These are phyloP conservation scores for Ceratoteleas bidentatus DNA, from an alignment of 1,140 invertebrate genomes.

Conservation along the genomic window DNA sequence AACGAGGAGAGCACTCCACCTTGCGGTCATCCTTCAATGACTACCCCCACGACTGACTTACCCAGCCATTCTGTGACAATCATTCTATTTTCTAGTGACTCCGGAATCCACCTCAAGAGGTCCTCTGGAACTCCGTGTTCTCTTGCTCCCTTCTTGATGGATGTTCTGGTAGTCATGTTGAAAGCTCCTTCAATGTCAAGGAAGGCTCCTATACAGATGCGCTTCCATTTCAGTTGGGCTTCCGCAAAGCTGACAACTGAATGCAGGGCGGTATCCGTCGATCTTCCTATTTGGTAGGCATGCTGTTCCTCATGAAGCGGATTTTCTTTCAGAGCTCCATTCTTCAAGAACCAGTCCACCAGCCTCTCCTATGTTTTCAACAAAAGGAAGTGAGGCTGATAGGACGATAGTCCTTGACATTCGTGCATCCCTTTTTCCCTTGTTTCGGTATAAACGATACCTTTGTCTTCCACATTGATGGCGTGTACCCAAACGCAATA, in stretches of 20 bases:
- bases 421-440: not conserved
- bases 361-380: constrained; percentile 9
- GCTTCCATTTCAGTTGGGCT: constrained; percentile 15
- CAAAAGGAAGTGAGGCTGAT: constrained; percentile 13
- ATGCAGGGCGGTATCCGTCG: constrained; percentile 4
- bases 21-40: constrained; percentile 15
- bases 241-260: constrained; percentile 1
- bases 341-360: constrained; percentile 15
- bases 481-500: not conserved
- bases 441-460: not conserved
- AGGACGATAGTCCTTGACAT: constrained; percentile 13
- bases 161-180: not conserved
- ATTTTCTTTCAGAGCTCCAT: not conserved
- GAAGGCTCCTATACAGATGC: not conserved
- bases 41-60: not conserved
- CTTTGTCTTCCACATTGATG: not conserved
- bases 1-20: constrained; percentile 16
- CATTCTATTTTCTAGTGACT: constrained; percentile 1
- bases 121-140: constrained; percentile 3
- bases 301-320: constrained; percentile 7
- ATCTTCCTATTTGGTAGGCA: constrained; percentile 7
- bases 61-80: constrained; percentile 11
- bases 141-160: not conserved
- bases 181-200: constrained; percentile 14
- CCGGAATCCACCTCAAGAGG: constrained; percentile 2